Evolutionary conservation across 2,888 invertebrate genomes (phyloP).

Genomic region (Andrena bicolor): DNA sequence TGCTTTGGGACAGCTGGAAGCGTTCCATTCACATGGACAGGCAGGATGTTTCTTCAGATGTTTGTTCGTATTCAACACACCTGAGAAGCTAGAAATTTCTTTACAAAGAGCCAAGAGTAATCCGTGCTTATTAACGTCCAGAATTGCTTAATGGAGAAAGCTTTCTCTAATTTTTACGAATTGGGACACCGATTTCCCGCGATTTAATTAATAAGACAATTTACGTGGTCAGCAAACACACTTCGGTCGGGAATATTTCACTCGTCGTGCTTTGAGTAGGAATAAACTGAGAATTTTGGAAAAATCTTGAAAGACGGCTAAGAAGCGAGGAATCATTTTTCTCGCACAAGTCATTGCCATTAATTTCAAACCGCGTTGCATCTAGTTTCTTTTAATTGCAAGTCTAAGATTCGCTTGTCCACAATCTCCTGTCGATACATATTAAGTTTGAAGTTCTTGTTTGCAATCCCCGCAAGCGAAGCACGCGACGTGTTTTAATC

Average conservation of each 20-base stretch:
- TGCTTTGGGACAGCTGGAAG: constrained; percentile 11
- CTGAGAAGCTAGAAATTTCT: neutral
- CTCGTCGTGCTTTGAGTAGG: too few relatives aligned
- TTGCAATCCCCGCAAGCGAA: neutral
- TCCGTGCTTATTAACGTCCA: neutral
- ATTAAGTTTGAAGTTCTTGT: neutral
- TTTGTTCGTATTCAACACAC: neutral
- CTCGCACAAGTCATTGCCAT: too few relatives aligned
- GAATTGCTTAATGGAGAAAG: neutral
- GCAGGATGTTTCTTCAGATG: neutral
- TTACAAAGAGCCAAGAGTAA: neutral
- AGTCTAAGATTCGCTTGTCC: neutral
- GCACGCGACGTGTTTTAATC: constrained; percentile 34
- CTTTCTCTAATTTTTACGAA: too few relatives aligned
- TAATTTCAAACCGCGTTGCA: neutral
- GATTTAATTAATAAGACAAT: too few relatives aligned
- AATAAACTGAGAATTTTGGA: too few relatives aligned
- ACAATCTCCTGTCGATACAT: neutral
- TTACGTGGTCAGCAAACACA: too few relatives aligned
- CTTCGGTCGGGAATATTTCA: too few relatives aligned
- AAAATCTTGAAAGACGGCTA: too few relatives aligned
- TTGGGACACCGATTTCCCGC: too few relatives aligned
- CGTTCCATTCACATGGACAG: neutral
- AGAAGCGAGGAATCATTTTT: too few relatives aligned
- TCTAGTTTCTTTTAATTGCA: neutral